A percentile compares a stretch with the other conserved stretches of the same genome.
These are phyloP conservation scores for Perithous albicinctus DNA, from an alignment of 2,888 invertebrate species.

Conservation along the genomic window DNA sequence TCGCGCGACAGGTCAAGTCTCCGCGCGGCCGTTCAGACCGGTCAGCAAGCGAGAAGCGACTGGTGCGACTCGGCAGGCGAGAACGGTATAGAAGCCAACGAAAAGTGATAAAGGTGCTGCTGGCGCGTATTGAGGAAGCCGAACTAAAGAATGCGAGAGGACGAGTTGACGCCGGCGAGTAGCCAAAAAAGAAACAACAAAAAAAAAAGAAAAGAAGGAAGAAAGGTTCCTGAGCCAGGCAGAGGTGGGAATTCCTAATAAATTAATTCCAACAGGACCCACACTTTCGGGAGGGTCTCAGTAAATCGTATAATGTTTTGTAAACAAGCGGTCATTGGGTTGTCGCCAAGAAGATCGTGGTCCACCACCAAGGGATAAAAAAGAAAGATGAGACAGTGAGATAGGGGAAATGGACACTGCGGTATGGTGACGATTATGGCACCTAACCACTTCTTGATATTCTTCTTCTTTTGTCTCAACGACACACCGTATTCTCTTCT, in stretches of 20 bases:
- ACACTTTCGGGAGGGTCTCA: slow-evolving; percentile 74
- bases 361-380: slow-evolving; percentile 32
- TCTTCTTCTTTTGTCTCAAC: slow-evolving; percentile 15
- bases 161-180: slow-evolving; percentile 52
- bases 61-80: slow-evolving; percentile 37
- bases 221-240: slow-evolving; percentile 76
- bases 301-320: slow-evolving; percentile 79
- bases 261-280: slow-evolving; percentile 71
- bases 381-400: slow-evolving; percentile 65
- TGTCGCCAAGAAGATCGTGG: slow-evolving; percentile 69
- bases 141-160: slow-evolving; percentile 61
- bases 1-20: slow-evolving; percentile 67
- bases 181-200: slow-evolving; percentile 50
- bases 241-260: slow-evolving; percentile 73
- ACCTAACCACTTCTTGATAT: slow-evolving; percentile 22
- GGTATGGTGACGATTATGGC: slow-evolving; percentile 32
- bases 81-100: slow-evolving; percentile 31
- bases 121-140: slow-evolving; percentile 67
- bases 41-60: slow-evolving; percentile 51
- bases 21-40: slow-evolving; percentile 44
- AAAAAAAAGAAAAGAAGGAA: slow-evolving; percentile 41
- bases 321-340: slow-evolving; percentile 78
- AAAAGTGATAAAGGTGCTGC: slow-evolving; percentile 66
- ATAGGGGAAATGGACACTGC: slow-evolving; percentile 49
- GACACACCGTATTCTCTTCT: background rate